Evolutionary conservation across 2,113 vertebrate species (phyloP).

Genomic region (Falcunculus frontatus): DNA sequence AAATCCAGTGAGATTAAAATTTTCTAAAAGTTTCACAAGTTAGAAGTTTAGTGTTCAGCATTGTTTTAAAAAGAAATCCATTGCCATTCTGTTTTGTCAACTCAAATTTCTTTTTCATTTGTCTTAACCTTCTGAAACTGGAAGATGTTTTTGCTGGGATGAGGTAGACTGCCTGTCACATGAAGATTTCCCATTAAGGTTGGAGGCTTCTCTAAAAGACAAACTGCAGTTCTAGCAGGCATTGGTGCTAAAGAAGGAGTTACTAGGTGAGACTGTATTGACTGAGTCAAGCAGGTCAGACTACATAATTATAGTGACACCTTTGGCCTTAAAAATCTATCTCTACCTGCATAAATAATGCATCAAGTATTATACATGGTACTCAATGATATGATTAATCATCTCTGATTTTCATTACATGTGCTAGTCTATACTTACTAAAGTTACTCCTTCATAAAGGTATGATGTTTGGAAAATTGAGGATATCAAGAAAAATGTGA

Average conservation of each 20-base stretch:
- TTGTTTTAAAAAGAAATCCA: background rate
- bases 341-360: background rate
- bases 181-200: background rate
- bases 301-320: background rate
- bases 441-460: background rate
- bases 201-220: background rate
- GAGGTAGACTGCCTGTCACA: background rate
- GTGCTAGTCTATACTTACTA: background rate
- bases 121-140: background rate
- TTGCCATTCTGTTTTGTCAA: background rate
- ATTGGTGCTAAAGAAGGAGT: background rate
- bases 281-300: background rate
- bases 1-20: background rate
- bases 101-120: background rate
- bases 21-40: background rate
- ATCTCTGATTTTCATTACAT: background rate
- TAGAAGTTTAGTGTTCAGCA: background rate
- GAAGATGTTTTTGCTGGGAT: background rate
- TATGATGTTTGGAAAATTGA: background rate
- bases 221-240: background rate
- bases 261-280: background rate
- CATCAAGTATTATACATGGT: background rate
- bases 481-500: background rate
- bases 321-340: background rate
- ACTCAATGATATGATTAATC: background rate